Evolutionary conservation across 2,888 invertebrate genomes (phyloP).

Genomic region (Copidosoma aretas): DNA sequence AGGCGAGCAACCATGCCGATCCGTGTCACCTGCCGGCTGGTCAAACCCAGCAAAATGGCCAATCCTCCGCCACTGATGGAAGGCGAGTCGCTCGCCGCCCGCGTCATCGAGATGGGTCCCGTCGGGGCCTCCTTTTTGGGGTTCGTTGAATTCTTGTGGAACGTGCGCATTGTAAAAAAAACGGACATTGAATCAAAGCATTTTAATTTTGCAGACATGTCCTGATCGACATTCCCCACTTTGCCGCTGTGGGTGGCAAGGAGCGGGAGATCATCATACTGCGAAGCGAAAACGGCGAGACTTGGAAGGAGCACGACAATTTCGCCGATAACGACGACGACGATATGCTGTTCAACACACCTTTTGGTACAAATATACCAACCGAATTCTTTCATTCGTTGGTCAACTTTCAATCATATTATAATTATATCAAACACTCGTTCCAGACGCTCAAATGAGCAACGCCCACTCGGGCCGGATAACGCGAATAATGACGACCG

Average conservation of each 20-base stretch:
- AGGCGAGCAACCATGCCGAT: constrained; percentile 95
- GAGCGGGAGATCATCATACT: constrained; percentile 96
- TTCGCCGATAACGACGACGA: constrained; percentile 69
- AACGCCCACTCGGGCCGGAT: constrained; percentile 72
- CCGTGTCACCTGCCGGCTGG: constrained; percentile 92
- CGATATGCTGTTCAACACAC: constrained; percentile 68
- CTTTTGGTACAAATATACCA: constrained; percentile 67
- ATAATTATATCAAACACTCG: no score
- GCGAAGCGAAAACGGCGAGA: constrained; percentile 96
- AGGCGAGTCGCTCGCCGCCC: constrained; percentile 94
- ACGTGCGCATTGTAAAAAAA: neutral
- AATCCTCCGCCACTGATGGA: constrained; percentile 98
- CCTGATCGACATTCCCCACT: constrained; percentile 95
- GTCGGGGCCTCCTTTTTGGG: constrained; percentile 96
- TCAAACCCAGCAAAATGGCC: constrained; percentile 75
- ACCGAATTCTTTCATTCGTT: constrained; percentile 55
- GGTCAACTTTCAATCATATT: neutral
- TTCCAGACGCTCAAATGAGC: constrained; percentile 59
- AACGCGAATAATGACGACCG: constrained; percentile 91
- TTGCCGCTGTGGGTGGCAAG: constrained; percentile 90
- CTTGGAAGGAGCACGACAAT: constrained; percentile 92
- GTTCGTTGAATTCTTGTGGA: constrained; percentile 64
- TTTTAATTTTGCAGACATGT: constrained; percentile 73
- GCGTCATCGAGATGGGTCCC: constrained; percentile 94
- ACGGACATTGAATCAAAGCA: no score